A percentile compares a stretch with the other conserved stretches of the same genome.
phyloP scores from a whole-genome alignment of 2,797 vertebrate genomes.

The Chromobotia macracanthus region DNA sequence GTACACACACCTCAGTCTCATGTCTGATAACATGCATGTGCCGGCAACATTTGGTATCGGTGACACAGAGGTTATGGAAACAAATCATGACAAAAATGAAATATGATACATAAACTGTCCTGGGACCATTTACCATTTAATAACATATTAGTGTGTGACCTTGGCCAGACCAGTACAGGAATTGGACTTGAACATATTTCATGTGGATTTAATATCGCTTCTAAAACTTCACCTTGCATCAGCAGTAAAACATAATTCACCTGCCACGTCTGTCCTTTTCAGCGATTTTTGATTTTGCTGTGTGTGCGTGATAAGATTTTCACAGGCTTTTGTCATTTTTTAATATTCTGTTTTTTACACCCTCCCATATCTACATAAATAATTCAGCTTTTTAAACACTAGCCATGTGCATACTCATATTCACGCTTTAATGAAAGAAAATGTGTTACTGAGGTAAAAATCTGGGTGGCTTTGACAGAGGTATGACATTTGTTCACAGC shows the following conservation, averaged over 20 bases:
- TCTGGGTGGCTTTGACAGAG: background rate
- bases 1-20: slow-evolving; percentile 68
- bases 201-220: slow-evolving; percentile 63
- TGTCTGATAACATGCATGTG: slow-evolving; percentile 63
- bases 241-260: slow-evolving; percentile 45
- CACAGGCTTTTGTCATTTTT: background rate
- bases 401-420: slow-evolving; percentile 3
- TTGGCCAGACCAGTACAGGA: slow-evolving; percentile 47
- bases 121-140: slow-evolving; percentile 67
- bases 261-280: slow-evolving; percentile 30
- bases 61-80: slow-evolving; percentile 70
- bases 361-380: slow-evolving; percentile 7
- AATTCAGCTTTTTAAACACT: background rate
- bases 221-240: slow-evolving; percentile 56
- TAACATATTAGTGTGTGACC: slow-evolving; percentile 72
- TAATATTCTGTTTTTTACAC: slow-evolving; percentile 14
- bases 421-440: background rate
- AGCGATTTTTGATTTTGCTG: no score
- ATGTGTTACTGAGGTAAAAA: background rate
- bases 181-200: slow-evolving; percentile 57
- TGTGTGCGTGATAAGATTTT: slow-evolving; percentile 11
- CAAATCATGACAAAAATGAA: slow-evolving; percentile 75
- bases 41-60: slow-evolving; percentile 69
- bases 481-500: background rate
- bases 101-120: slow-evolving; percentile 67